Conservation (phyloP, 35 echinoderm and acorn worm genomes). For the Lytechinus pictus region DNA sequence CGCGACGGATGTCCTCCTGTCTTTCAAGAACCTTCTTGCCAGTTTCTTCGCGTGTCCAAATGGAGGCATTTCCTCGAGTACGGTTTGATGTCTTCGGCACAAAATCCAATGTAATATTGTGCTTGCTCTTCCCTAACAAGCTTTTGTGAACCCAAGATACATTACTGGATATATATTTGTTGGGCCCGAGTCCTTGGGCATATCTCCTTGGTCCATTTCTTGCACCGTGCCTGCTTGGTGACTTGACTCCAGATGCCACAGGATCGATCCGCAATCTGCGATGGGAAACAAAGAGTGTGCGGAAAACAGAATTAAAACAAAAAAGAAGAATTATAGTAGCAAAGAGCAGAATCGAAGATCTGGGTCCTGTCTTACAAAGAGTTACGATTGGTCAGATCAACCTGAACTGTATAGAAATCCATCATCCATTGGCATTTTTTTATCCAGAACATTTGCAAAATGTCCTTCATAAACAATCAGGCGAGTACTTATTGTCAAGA, state of each 20-base stretch:
- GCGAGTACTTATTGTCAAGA: no score
- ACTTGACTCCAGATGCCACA: background rate
- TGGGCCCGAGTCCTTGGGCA: background rate
- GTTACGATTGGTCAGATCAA: no score
- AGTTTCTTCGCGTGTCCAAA: background rate
- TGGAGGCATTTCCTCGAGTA: background rate
- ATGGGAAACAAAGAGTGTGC: background rate
- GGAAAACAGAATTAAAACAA: background rate
- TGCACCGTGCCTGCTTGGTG: background rate
- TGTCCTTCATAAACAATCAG: no score
- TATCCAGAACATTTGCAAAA: no score
- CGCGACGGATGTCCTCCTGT: background rate
- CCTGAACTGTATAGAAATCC: no score
- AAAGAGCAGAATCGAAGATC: no score
- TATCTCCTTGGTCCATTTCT: background rate
- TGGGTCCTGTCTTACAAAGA: no score
- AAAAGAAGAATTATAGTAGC: no score
- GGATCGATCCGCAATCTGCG: constrained; percentile 33
- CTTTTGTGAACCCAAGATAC: constrained; percentile 21
- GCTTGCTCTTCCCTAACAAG: background rate
- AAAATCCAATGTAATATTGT: background rate
- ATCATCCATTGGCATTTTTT: no score
- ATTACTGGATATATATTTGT: background rate
- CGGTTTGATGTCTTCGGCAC: background rate
- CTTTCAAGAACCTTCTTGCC: background rate